A percentile compares a stretch with the other conserved stretches of the same genome.
These are phyloP conservation scores for Papilio machaon DNA, from an alignment of 1,140 invertebrate genomes.

Conservation along the genomic window DNA sequence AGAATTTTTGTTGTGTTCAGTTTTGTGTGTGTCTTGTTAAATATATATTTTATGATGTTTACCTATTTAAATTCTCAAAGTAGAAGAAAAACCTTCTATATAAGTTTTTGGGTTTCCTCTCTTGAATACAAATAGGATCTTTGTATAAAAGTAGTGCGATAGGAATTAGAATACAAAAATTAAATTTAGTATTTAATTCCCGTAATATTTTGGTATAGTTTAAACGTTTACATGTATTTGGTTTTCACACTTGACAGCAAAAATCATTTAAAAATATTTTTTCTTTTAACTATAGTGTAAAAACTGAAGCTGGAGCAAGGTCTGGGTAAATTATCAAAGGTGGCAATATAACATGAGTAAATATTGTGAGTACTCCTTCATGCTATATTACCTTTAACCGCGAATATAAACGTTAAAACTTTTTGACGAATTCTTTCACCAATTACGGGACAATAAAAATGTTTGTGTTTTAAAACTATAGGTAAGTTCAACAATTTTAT, in stretches of 20 bases:
- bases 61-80: not conserved
- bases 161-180: slow-evolving; percentile 35
- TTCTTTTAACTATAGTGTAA: slow-evolving; percentile 67
- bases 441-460: slow-evolving; percentile 22
- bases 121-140: not conserved
- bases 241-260: slow-evolving; percentile 14
- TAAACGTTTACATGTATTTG: not conserved
- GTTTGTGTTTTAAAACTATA: slow-evolving; percentile 37
- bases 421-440: slow-evolving; percentile 22
- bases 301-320: slow-evolving; percentile 57
- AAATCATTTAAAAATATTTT: slow-evolving; percentile 47
- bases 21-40: not conserved
- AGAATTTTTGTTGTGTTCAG: not conserved
- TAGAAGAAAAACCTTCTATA: not conserved
- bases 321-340: slow-evolving; percentile 53
- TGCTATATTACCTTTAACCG: slow-evolving; percentile 35
- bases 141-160: not conserved
- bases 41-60: not conserved
- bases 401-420: not conserved
- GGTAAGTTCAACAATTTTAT: slow-evolving; percentile 50
- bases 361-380: slow-evolving; percentile 63
- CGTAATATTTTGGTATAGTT: not conserved
- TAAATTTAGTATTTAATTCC: not conserved
- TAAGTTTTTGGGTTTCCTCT: not conserved
- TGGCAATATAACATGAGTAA: slow-evolving; percentile 65